These are phyloP conservation scores for Pandemis corylana DNA, from an alignment of 2,888 invertebrate species.

Conservation along the genomic window DNA sequence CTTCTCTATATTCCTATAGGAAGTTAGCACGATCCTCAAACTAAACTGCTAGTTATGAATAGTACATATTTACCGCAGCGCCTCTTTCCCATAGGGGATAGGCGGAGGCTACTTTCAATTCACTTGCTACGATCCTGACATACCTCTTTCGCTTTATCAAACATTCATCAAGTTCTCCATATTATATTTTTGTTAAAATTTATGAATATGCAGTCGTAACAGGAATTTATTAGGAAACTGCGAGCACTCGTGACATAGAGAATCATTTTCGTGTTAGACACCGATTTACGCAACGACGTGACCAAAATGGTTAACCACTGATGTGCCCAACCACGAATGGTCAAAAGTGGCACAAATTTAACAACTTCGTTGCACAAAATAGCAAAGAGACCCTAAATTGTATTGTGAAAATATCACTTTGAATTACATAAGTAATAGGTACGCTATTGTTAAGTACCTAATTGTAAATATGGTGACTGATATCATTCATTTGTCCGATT, in stretches of 20 bases:
- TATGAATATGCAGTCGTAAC: no score
- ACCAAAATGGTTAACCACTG: neutral
- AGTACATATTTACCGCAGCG: no score
- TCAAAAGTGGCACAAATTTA: constrained; percentile 11
- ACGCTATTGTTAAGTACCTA: neutral
- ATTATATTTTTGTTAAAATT: no score
- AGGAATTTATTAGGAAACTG: no score
- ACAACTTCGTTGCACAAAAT: constrained; percentile 1
- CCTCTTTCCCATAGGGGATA: no score
- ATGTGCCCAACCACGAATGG: neutral
- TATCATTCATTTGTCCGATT: neutral
- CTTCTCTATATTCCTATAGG: no score
- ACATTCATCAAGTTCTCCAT: no score
- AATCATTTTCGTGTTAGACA: neutral
- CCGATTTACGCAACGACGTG: neutral
- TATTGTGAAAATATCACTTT: neutral
- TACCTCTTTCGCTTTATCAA: no score
- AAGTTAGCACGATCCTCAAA: no score
- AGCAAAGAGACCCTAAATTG: neutral
- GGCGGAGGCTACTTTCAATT: no score
- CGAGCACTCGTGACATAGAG: neutral
- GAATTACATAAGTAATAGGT: neutral
- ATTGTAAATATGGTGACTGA: neutral
- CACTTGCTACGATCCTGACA: no score
- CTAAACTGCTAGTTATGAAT: no score